phyloP scores from a whole-genome alignment of 2,113 vertebrate species.

The Halcyon senegalensis region DNA sequence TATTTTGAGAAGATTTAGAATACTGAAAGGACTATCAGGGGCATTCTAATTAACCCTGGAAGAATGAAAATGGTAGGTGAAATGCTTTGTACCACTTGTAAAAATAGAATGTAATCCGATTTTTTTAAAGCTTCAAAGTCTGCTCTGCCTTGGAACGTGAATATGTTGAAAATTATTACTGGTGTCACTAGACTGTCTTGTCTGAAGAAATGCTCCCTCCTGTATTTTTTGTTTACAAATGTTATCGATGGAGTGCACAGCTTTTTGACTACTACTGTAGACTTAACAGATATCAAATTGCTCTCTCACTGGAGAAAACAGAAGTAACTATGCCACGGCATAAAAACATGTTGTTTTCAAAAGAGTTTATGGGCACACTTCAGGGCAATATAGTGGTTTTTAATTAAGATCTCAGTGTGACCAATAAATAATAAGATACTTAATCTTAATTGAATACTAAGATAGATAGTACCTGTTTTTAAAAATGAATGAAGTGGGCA shows the following conservation, averaged over 20 bases:
- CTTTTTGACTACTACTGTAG: background rate
- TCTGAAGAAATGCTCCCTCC: background rate
- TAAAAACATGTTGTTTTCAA: background rate
- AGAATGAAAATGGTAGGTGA: background rate
- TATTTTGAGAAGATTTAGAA: background rate
- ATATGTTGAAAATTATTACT: background rate
- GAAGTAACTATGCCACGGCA: background rate
- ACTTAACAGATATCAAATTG: background rate
- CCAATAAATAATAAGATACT: background rate
- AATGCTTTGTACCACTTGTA: background rate
- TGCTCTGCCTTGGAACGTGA: background rate
- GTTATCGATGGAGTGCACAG: background rate
- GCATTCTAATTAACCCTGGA: constrained; percentile 40
- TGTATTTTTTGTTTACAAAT: background rate
- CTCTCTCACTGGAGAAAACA: background rate
- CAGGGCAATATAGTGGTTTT: background rate
- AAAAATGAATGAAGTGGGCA: background rate
- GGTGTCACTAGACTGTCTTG: background rate
- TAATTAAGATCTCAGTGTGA: background rate
- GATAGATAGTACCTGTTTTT: background rate
- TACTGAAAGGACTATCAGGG: background rate
- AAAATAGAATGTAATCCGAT: background rate
- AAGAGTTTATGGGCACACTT: background rate
- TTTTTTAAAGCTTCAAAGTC: background rate
- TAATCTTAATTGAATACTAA: background rate